phyloP scores from a whole-genome alignment of 2,113 vertebrate genomes.

The Plecotus auritus region DNA sequence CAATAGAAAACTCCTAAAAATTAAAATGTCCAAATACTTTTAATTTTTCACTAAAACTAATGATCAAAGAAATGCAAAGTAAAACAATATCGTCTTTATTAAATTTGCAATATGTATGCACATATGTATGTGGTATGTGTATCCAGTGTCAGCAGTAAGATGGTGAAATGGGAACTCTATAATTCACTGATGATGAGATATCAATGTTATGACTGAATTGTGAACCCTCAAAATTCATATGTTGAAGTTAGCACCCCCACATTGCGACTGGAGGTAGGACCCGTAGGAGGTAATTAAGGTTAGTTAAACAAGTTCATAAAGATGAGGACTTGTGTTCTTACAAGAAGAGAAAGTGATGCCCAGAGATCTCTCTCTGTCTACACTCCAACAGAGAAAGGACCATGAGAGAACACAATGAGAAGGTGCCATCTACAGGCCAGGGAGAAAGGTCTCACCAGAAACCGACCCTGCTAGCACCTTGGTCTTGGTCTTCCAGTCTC shows the following conservation, averaged over 20 bases:
- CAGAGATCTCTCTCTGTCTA: not conserved
- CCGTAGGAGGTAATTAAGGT: not conserved
- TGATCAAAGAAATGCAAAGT: conserved; percentile 40
- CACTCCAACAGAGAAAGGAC: not conserved
- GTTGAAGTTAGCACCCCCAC: not conserved
- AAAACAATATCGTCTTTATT: not conserved
- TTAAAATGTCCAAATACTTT: conserved; percentile 12
- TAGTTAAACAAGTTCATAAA: not conserved
- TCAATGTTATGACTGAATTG: not conserved
- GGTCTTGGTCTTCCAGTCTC: not conserved
- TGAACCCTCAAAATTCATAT: not conserved
- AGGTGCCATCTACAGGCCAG: not conserved
- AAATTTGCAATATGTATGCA: not conserved
- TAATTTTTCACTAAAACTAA: conserved; percentile 11
- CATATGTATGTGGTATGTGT: not conserved
- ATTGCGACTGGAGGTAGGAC: not conserved
- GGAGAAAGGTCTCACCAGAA: not conserved
- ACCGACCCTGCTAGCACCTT: not conserved
- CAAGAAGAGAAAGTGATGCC: not conserved
- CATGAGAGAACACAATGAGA: not conserved
- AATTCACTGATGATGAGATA: not conserved
- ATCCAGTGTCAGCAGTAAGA: not conserved
- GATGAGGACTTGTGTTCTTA: not conserved
- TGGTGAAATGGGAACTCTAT: not conserved
- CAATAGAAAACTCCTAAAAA: conserved; percentile 13